Evolutionary conservation across 1,140 invertebrate genomes (phyloP), one percentile per base, ranked within the genome.

Genomic region (Eupeodes corollae): DNA sequence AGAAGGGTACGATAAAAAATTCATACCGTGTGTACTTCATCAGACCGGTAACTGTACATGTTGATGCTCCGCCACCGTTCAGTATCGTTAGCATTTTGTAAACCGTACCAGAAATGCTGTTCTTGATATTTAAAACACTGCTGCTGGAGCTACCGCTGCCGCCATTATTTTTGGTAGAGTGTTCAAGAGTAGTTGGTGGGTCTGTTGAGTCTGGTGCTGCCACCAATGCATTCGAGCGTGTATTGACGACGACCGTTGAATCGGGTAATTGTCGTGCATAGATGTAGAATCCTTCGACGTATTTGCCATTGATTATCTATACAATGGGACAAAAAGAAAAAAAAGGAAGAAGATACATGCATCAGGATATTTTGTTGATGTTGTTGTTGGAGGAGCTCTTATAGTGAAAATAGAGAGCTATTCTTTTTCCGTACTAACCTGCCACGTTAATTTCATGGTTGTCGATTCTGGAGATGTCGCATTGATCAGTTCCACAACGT

Each of bases 391-490:
- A n/a, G n/a, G n/a, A 26, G 21, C 8, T 26, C 21, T 26, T 26
- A 5, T 26, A 8, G 21, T 26, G 21, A 26, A 26, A 26, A 26
- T 26, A 26, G 21, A 26, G 21, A 26, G 21, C 3, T 3, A 5
- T 8, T 26, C 21, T 26, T 26, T 26, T 5, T 26, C 3, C 21
- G n/a, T 26, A 58, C 63, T 61, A 63, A 85, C 82, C 77, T 87
- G 82, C 91, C 91, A 95, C 49, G 79, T 79, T 33, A 94, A 71
- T 63, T 86, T 85, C 53, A 93, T 82, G 31, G 83, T 81, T 31
- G 83, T 88, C 1, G 89, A 84, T 56, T 84, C 85, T 26, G 90
- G 75, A 6, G 87, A 76, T 44, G 86, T 83, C 12, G 86, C 84
- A 67, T 90, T 82, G 42, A 78, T 80, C 26, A 94, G 74, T 58